phyloP scores from a whole-genome alignment of 2,113 vertebrate genomes.

The Choloepus hoffmanni region DNA sequence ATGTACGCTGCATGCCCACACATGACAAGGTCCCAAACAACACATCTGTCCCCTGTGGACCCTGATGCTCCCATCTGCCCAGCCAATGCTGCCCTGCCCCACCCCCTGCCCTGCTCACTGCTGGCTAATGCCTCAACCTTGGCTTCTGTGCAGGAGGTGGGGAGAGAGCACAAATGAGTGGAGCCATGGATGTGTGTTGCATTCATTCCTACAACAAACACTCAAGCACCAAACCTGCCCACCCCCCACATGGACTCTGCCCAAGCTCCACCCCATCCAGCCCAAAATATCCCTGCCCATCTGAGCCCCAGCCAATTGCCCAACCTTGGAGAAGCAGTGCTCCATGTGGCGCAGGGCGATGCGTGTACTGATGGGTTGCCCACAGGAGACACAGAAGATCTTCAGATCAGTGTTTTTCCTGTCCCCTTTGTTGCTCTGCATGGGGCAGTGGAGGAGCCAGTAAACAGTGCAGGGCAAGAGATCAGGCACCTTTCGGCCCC shows the following conservation, averaged over 20 bases:
- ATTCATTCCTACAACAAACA: not conserved
- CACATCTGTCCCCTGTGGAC: not conserved
- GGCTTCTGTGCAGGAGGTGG: not conserved
- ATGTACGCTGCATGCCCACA: not conserved
- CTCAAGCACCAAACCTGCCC: not conserved
- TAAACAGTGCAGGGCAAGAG: too few species aligned
- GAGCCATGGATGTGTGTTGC: not conserved
- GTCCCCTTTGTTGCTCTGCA: constrained; percentile 88
- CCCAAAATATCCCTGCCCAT: not conserved
- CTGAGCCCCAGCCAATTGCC: not conserved
- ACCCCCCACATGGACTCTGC: not conserved
- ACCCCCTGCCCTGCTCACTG: too few species aligned
- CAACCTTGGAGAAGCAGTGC: constrained; percentile 92
- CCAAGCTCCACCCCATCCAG: not conserved
- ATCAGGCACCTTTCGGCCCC: too few species aligned
- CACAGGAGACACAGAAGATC: constrained; percentile 94
- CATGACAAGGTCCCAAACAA: not conserved
- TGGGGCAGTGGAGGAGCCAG: too few species aligned
- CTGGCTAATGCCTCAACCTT: not conserved
- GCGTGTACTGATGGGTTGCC: constrained; percentile 90
- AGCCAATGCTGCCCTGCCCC: not conserved
- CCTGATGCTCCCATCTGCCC: not conserved
- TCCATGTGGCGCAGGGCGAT: constrained; percentile 92
- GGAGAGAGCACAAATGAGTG: not conserved
- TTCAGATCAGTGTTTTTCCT: constrained; percentile 88